These are phyloP conservation scores for Caenorhabditis remanei DNA, from an alignment of 1,140 invertebrate species.

Conservation along the genomic window DNA sequence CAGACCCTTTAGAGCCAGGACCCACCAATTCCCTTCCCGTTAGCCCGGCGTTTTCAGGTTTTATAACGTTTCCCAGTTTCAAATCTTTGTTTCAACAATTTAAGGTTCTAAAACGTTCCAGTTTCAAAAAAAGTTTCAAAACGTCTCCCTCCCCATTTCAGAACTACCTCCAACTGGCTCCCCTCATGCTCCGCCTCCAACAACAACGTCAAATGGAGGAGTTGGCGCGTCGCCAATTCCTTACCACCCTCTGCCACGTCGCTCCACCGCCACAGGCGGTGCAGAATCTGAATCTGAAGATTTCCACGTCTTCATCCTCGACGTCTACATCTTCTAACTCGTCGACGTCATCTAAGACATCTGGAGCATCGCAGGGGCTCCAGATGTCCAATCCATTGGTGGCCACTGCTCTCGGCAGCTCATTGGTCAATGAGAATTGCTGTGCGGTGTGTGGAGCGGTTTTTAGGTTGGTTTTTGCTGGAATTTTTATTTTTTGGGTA, in stretches of 20 bases:
- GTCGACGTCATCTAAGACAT: background rate
- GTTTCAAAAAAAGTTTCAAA: too few relatives aligned
- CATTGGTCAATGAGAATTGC: conserved; percentile 47
- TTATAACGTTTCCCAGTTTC: too few relatives aligned
- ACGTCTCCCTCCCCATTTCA: background rate
- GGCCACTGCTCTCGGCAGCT: conserved; percentile 39
- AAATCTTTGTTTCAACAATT: too few relatives aligned
- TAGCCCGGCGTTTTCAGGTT: too few relatives aligned
- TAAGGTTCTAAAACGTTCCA: too few relatives aligned
- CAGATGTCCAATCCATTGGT: conserved; percentile 40
- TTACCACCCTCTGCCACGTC: background rate
- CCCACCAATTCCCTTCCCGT: too few relatives aligned
- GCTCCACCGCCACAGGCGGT: background rate
- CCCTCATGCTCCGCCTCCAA: conserved; percentile 54
- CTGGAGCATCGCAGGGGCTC: background rate
- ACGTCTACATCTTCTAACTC: background rate
- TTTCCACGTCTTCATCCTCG: background rate
- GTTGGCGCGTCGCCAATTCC: conserved; percentile 38
- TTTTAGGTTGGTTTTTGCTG: too few relatives aligned
- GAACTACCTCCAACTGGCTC: conserved; percentile 58
- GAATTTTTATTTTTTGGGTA: background rate
- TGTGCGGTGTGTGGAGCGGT: conserved; percentile 52
- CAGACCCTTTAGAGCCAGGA: too few relatives aligned
- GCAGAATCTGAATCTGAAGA: background rate
- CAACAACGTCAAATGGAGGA: conserved; percentile 58